phyloP scores from a whole-genome alignment of 1,140 invertebrate genomes.

The Halyomorpha halys region DNA sequence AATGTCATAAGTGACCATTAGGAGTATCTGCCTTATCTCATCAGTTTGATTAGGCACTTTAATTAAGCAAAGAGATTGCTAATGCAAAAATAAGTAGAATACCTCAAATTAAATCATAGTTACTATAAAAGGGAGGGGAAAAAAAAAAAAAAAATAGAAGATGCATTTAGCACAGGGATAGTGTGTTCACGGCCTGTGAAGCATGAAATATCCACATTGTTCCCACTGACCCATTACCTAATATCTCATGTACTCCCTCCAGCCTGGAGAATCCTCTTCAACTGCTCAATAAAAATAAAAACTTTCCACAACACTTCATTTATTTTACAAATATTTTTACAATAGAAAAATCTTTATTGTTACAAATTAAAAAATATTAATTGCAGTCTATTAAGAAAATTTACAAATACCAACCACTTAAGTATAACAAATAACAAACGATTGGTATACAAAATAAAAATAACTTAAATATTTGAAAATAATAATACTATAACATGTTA shows the following conservation, averaged over 20 bases:
- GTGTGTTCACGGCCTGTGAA: slow-evolving; percentile 16
- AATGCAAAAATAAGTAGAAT: no score
- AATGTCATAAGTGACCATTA: no score
- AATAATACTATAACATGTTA: not conserved
- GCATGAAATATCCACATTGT: slow-evolving; percentile 20
- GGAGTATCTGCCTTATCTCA: no score
- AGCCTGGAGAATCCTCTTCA: not conserved
- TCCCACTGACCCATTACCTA: slow-evolving; percentile 6
- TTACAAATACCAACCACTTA: no score
- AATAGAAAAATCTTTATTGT: not conserved
- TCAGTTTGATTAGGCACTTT: no score
- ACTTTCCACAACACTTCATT: not conserved
- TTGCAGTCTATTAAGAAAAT: not conserved
- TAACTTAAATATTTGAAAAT: not conserved
- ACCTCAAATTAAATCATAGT: no score
- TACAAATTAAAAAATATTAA: not conserved
- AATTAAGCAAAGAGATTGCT: no score
- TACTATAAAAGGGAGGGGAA: no score
- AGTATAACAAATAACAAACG: no score
- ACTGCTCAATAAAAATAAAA: not conserved
- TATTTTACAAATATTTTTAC: slow-evolving; percentile 9
- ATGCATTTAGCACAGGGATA: no score
- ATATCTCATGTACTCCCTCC: not conserved
- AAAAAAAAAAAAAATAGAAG: no score
- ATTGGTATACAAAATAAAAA: slow-evolving; percentile 6